Conservation (phyloP, 35 echinoderm and acorn worm species). For the Hemicentrotus pulcherrimus region DNA sequence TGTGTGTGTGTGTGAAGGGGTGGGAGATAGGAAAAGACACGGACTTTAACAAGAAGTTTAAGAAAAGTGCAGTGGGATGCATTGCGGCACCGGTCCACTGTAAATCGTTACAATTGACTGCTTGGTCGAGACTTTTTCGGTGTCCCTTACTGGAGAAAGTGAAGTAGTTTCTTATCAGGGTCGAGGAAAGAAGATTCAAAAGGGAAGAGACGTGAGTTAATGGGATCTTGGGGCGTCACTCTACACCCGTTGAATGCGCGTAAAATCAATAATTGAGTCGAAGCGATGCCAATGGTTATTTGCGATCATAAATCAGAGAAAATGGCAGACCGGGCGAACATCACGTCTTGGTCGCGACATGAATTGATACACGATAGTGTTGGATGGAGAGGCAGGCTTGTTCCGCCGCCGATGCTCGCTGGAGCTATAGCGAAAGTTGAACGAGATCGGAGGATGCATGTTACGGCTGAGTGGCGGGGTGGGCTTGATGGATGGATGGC, state of each 20-base stretch:
- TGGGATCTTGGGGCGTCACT: conserved; percentile 47
- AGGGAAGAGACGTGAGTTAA: conserved; percentile 48
- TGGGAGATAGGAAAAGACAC: not conserved
- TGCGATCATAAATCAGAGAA: conserved; percentile 51
- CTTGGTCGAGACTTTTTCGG: not conserved
- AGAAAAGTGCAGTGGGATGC: conserved; percentile 46
- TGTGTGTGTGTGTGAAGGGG: too few species aligned
- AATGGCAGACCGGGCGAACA: conserved; percentile 33
- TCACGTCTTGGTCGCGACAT: conserved; percentile 39
- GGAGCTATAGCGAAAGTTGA: conserved; percentile 37
- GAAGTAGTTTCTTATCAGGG: conserved; percentile 51
- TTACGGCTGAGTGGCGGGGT: conserved; percentile 43
- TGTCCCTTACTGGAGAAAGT: conserved; percentile 31
- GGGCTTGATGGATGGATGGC: conserved; percentile 52
- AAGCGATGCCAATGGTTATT: conserved; percentile 55
- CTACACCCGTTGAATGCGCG: conserved; percentile 50
- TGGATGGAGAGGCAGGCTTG: conserved; percentile 16
- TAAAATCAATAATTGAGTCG: conserved; percentile 58
- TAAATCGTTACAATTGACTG: conserved; percentile 51
- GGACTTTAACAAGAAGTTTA: not conserved
- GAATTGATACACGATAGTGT: conserved; percentile 51
- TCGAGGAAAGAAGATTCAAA: conserved; percentile 35
- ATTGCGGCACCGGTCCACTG: conserved; percentile 5
- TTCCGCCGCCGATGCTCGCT: conserved; percentile 3
- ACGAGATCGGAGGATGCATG: conserved; percentile 40